A percentile compares a stretch with the other conserved stretches of the same genome.
Conservation (phyloP, 2,113 vertebrate species). For the Podarcis muralis region DNA sequence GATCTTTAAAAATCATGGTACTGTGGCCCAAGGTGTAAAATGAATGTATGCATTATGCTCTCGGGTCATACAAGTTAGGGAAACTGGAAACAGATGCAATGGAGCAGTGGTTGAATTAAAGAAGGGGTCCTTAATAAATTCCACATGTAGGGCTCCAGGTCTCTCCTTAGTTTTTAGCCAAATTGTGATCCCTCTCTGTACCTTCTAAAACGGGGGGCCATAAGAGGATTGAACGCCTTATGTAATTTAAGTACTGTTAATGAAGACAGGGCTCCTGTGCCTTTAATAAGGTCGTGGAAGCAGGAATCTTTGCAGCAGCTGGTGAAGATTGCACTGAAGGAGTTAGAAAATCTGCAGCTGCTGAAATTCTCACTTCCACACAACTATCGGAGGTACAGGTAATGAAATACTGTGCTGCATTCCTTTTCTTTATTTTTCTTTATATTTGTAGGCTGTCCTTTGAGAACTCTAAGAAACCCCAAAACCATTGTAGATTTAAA, state of each 20-base stretch:
- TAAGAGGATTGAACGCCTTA: not conserved
- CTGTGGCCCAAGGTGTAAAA: not conserved
- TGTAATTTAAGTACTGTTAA: not conserved
- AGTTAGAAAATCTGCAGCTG: not conserved
- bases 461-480: too few species aligned
- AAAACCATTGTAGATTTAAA: too few species aligned
- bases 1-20: not conserved
- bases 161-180: not conserved
- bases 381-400: not conserved
- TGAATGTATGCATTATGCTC: not conserved
- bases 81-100: not conserved
- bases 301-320: not conserved
- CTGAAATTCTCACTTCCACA: not conserved
- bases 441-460: too few species aligned
- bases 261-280: not conserved
- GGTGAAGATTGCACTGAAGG: not conserved
- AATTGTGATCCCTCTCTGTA: not conserved
- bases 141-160: not conserved
- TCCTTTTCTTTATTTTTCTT: not conserved
- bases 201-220: not conserved
- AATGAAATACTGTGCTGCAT: not conserved
- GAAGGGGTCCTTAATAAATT: not conserved
- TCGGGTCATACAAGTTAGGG: not conserved
- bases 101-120: not conserved
- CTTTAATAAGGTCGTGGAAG: not conserved